Conservation (phyloP, 2,797 vertebrate species). For the Meda fulgida region DNA sequence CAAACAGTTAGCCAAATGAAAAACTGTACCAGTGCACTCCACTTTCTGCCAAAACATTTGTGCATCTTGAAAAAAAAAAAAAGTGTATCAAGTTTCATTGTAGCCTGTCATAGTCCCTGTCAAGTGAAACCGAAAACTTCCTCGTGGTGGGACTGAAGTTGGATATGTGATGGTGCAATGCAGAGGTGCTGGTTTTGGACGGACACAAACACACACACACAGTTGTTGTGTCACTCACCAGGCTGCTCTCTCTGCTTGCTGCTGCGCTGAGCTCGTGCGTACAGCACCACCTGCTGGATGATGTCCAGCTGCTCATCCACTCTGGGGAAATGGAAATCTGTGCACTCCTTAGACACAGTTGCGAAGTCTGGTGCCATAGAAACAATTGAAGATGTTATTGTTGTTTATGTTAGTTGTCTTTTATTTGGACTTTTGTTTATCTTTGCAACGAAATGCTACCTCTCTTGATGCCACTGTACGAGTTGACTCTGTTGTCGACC, state of each 20-base stretch:
- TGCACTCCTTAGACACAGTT: constrained; percentile 94
- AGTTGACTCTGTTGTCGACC: constrained; percentile 96
- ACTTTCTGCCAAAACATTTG: constrained; percentile 53
- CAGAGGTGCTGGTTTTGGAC: constrained; percentile 55
- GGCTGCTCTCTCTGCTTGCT: constrained; percentile 85
- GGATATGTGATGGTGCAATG: constrained; percentile 58
- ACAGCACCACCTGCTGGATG: constrained; percentile 93
- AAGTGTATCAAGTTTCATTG: constrained; percentile 42
- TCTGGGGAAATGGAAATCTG: constrained; percentile 93
- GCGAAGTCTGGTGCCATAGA: constrained; percentile 86
- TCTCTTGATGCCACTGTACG: constrained; percentile 96
- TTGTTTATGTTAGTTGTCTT: background rate
- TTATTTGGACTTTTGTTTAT: background rate
- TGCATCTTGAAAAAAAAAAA: constrained; percentile 35
- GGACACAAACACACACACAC: constrained; percentile 17
- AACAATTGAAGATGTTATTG: background rate
- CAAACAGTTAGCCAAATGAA: constrained; percentile 18
- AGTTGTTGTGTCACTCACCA: constrained; percentile 78
- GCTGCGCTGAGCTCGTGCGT: constrained; percentile 88
- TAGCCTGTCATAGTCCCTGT: background rate
- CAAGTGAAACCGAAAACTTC: constrained; percentile 54
- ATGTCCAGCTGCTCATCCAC: constrained; percentile 93
- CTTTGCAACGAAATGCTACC: constrained; percentile 68
- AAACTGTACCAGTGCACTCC: constrained; percentile 19
- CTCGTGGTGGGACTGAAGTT: constrained; percentile 53